Evolutionary conservation across 2,113 vertebrate genomes (phyloP), one percentile per base, ranked within the genome.

Genomic region (Oreochromis tanganicae): DNA sequence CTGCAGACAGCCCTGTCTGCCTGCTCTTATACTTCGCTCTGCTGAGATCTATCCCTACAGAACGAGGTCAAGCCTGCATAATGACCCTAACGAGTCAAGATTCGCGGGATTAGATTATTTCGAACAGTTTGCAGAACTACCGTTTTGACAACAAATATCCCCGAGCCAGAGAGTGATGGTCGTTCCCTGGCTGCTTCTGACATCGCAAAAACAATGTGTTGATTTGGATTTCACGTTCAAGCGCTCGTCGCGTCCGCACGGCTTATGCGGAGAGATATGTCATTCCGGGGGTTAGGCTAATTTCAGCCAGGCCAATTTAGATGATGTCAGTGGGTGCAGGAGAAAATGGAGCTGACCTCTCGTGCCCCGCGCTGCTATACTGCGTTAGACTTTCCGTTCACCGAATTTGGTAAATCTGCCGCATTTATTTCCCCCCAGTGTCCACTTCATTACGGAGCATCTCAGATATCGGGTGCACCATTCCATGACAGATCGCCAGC

Each of bases 51-150:
- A 52, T 94, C 92, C 90, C 83, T 91, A 95, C 95, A 96, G 95
- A 96, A 96, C 92, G 95, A 96, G 95, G 95, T 96, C 95, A 96
- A 94, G 95, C 94, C 94, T 95, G 94, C 92, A 95, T 95, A 96
- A 96, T 95, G 94, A 96, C 95, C 93, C 91, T 89, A 94, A 96
- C 95, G 91, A 96, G 91, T 95, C 94, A 94, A 95, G 95, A 96
- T 95, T 94, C 82, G 38, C 90, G 78, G 94, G 94, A 95, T 94
- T 92, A 91, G 92, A 95, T 95, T 95, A 94, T 95, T 93, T 96
- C 90, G 94, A 94, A 93, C 92, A 38, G 90, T 93, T 95, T 91
- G 87, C 93, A 11, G 81, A 57, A 92, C 94, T 81, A 54, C 88
- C 93, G 93, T 94, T 94, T 92, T 94, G 95, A 96, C 95, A 96